Evolutionary conservation across 2,888 invertebrate species (phyloP), one percentile per base, ranked within the genome.

Genomic region (Drosophila sordidapex): DNA sequence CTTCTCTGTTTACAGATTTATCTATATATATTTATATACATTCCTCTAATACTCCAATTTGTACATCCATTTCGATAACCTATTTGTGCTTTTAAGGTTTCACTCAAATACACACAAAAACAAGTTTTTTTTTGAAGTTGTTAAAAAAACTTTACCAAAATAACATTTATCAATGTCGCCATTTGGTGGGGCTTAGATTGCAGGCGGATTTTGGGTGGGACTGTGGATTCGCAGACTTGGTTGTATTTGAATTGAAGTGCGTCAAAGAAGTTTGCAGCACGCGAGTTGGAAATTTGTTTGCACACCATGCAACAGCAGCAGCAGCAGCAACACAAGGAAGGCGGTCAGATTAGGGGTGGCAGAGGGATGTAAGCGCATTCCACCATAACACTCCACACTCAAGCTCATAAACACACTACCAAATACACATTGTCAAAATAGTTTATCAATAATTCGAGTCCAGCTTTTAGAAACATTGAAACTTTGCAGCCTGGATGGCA

Each of bases 151-250:
- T 83, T 85, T 49, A 51, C 52, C 66, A 77, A 79, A 86, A 85
- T 81, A 84, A 75, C 86, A 85, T 85, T 85, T 79, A 83, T 85
- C 87, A 85, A 79, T 81, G 87, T 84, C 84, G 49, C 69, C 51
- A 29, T 43, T 61, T 40, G 52, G 21, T 18, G 21, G n/a, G 11
- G 29, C 40, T 31, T 13, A 63, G 51, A 2, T 5, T 2, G n/a
- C 48, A 4, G 25, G 27, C 1, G 53, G 18, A 46, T 38, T 5
- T 25, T 40, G 13, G 18, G 43, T 18, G 13, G 33, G 1, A 27
- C 33, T 18, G 18, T 21, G 56, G 21, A 21, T 70, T 51, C 51
- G 25, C 62, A 49, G 63, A 64, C 51, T 31, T 38, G 13, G 49
- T 33, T 33, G 33, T 36, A 40, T 58, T 57, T 38, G 76, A 65